Evolutionary conservation across 92 coral and sea anemone genomes (phyloP), one percentile per base, ranked within the genome.

Genomic region (Siderastrea siderea): DNA sequence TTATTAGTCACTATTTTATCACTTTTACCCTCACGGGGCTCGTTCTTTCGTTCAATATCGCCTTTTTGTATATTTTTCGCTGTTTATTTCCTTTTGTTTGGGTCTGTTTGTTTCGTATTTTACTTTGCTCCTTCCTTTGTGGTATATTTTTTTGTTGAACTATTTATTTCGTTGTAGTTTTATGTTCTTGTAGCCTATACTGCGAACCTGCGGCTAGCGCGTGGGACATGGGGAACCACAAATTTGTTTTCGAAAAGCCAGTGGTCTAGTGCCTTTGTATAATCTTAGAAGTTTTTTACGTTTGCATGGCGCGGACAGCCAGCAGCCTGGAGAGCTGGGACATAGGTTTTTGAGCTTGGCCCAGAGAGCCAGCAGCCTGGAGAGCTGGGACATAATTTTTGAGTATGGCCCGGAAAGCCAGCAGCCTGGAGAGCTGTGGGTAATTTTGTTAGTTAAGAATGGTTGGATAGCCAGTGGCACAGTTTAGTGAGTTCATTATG

Each of bases 341-440:
- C 69, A 64, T 64, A 64, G 0, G 15, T 64, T 64, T 16, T 64
- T n/a, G n/a, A 64, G 69, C 43, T 15, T 64, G 69, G 69, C 43
- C 69, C 17, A 12, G 69, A 44, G 44, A 64, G 69, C 43, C 69
- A 7, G 38, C 43, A 64, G 69, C 69, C 69, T 64, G 69, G 69
- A 64, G 69, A 64, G 69, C 69, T 64, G 43, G 2, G 38, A 17
- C 69, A 64, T 64, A 64, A 2, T 64, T 64, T 64, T 16, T 64
- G 69, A 17, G 69, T 14, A 64, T 64, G 69, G n/a, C n/a, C n/a
- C n/a, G n/a, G n/a, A n/a, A n/a, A n/a, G n/a, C 66, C 66, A 61
- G 66, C 66, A 61, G 66, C 14, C 66, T 61, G 66, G 66, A 61
- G 66, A 61, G 66, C 66, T 61, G n/a, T n/a, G n/a, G n/a, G 66